phyloP scores from a whole-genome alignment of 2,113 vertebrate species.

The Melozone crissalis region DNA sequence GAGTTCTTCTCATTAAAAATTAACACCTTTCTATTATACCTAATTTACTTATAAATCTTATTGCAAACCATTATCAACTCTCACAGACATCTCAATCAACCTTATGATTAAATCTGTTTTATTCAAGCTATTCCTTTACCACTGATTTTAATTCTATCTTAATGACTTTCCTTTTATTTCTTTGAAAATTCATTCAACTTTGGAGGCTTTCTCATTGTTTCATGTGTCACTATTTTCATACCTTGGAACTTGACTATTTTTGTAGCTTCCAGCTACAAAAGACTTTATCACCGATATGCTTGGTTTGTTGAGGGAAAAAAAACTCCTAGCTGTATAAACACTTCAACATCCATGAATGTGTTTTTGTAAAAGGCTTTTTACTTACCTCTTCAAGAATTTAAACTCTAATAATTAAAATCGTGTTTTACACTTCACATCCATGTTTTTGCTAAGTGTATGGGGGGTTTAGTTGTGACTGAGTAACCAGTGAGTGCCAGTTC shows the following conservation, averaged over 20 bases:
- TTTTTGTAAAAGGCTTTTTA: background rate
- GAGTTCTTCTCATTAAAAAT: conserved; percentile 64
- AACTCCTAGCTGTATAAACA: background rate
- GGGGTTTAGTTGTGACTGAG: background rate
- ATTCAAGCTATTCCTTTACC: conserved; percentile 23
- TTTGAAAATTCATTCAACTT: conserved; percentile 29
- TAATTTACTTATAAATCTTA: conserved; percentile 67
- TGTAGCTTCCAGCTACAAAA: background rate
- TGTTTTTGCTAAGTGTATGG: background rate
- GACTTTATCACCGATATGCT: background rate
- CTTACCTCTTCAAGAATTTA: background rate
- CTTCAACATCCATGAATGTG: background rate
- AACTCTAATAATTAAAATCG: background rate
- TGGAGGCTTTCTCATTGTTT: background rate
- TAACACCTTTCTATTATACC: conserved; percentile 57
- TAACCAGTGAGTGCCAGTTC: background rate
- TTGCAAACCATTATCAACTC: conserved; percentile 48
- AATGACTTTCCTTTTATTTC: conserved; percentile 45
- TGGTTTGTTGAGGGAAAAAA: background rate
- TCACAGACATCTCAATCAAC: conserved; percentile 48
- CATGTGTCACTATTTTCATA: background rate
- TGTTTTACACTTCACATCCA: background rate
- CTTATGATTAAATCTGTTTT: conserved; percentile 54
- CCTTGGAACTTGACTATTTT: background rate
- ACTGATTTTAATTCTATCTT: conserved; percentile 60